These are phyloP conservation scores for Synanthedon vespiformis DNA, from an alignment of 2,888 invertebrate species.

Conservation along the genomic window DNA sequence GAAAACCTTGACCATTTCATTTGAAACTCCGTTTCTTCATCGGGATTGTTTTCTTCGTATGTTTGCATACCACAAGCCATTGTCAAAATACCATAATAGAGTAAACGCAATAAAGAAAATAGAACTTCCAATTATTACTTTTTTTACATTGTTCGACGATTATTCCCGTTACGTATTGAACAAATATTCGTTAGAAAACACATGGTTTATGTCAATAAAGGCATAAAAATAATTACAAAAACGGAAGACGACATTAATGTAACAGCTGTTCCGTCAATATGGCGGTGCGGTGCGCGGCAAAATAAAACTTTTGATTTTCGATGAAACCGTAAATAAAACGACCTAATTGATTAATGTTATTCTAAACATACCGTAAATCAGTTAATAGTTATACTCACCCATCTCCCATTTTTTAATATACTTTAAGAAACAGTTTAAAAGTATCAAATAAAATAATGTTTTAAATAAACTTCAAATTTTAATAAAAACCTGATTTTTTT, in stretches of 20 bases:
- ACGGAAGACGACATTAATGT: slow-evolving; percentile 22
- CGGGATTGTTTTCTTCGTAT: slow-evolving; percentile 40
- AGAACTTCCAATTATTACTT: slow-evolving; percentile 15
- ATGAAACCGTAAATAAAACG: background rate
- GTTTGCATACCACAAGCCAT: slow-evolving; percentile 57
- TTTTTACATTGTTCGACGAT: background rate
- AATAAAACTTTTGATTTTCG: slow-evolving; percentile 31
- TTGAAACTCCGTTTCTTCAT: slow-evolving; percentile 48
- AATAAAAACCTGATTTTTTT: too few species aligned
- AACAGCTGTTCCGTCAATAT: slow-evolving; percentile 66
- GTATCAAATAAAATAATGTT: too few species aligned
- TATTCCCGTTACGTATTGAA: background rate
- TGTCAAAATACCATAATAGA: slow-evolving; percentile 8
- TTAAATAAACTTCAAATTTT: too few species aligned
- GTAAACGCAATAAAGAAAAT: slow-evolving; percentile 24
- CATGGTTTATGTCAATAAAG: slow-evolving; percentile 31
- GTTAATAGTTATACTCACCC: too few species aligned
- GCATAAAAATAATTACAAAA: slow-evolving; percentile 40
- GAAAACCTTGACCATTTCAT: slow-evolving; percentile 80
- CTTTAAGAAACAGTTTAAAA: too few species aligned
- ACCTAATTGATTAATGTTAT: too few species aligned
- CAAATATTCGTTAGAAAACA: slow-evolving; percentile 8
- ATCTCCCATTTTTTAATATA: too few species aligned
- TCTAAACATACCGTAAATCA: too few species aligned
- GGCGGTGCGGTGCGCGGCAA: slow-evolving; percentile 64